Percentiles rank a stretch among this genome's conserved stretches.
phyloP scores from a whole-genome alignment of 2,797 vertebrate species.

The Epinephelus awoara region DNA sequence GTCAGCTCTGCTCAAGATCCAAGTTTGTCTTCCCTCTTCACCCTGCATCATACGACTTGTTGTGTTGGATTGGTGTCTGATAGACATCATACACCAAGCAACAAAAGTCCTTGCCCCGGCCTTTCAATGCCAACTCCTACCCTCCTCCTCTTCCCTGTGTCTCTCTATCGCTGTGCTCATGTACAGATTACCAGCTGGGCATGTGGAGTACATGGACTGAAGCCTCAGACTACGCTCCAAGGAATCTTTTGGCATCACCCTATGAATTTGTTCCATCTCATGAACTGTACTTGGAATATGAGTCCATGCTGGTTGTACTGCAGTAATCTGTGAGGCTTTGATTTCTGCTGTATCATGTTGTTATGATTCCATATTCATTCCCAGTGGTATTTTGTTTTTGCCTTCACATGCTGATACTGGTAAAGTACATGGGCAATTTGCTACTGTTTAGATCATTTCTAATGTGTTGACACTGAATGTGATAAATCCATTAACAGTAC shows the following conservation, averaged over 20 bases:
- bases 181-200: conserved; percentile 36
- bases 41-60: conserved; percentile 19
- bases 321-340: conserved; percentile 13
- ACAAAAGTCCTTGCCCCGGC: conserved; percentile 6
- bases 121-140: conserved; percentile 1
- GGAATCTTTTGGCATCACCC: conserved; percentile 8
- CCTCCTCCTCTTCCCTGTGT: neutral
- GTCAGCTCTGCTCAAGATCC: conserved; percentile 26
- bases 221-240: conserved; percentile 15
- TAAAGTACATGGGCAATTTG: neutral
- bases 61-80: conserved; percentile 27
- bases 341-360: conserved; percentile 7
- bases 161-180: conserved; percentile 19
- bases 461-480: conserved; percentile 11
- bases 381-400: neutral
- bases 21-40: conserved; percentile 8
- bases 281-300: conserved; percentile 17
- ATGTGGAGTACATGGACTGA: conserved; percentile 27
- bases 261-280: conserved; percentile 35
- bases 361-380: conserved; percentile 1
- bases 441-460: neutral
- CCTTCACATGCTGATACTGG: neutral
- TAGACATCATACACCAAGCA: conserved; percentile 19
- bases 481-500: neutral
- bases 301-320: neutral